Evolutionary conservation across 2,113 vertebrate species (phyloP), one percentile per base, ranked within the genome.

Genomic region (Petromus typicus): DNA sequence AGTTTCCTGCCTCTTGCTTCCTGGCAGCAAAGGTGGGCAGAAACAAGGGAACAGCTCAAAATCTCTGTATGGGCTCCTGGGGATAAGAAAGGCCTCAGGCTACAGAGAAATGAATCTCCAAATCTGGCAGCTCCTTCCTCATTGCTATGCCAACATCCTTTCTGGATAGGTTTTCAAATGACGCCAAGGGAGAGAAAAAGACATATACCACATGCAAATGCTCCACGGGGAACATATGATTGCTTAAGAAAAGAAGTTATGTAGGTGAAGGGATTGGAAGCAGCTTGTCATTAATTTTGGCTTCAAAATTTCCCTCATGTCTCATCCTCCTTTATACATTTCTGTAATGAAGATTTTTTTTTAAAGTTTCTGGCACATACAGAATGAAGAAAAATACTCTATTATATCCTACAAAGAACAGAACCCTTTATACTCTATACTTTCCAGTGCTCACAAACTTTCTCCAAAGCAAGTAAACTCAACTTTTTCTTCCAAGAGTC

Each of bases 151-250:
- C 63, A 40, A 79, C 45, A 88, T 80, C 61, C 81, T 20, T 95
- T 88, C 86, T 87, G 20, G 61, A 95, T 43, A 90, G 45, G 32
- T 95, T 86, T 95, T 94, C 93, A 89, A 92, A 56, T 69, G 37
- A 32, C 51, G 2, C 71, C 54, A 73, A 30, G 7, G 6, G 37
- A 59, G 20, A 90, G 83, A 91, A 71, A 66, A 97, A 89, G 25
- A 23, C 23, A 67, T 64, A 0, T 0, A 43, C 12, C 7, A 34
- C 37, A 75, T 40, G 48, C 34, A 59, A 61, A 90, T 54, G 16
- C 18, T 80, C 73, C 71, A 61, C 16, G 4, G 93, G 69, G 57
- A 88, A 63, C 76, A 80, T 30, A 57, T 13, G 40, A 90, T 43
- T 48, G 51, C n/a, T 86, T 76, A 85, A 43, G 69, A 85, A 84